These are phyloP conservation scores for Melitaea cinxia DNA, from an alignment of 1,140 invertebrate species.

Conservation along the genomic window DNA sequence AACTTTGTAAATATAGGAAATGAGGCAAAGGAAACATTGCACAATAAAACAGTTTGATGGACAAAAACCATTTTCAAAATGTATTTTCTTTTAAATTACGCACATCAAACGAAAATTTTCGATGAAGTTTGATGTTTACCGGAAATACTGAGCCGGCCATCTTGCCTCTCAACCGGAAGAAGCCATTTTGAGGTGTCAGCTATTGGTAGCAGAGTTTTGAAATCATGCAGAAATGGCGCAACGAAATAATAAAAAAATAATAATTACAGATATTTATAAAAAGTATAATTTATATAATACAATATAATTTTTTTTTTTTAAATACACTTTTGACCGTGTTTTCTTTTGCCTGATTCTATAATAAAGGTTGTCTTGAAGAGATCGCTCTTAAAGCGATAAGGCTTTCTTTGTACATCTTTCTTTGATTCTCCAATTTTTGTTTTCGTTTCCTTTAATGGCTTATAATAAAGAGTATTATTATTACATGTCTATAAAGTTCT, in stretches of 20 bases:
- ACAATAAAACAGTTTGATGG: conserved; percentile 4
- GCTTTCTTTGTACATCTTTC: too few relatives aligned
- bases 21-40: neutral
- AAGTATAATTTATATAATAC: too few relatives aligned
- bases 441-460: too few relatives aligned
- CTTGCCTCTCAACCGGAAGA: conserved; percentile 65
- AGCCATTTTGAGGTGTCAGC: conserved; percentile 71
- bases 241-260: neutral
- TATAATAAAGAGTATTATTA: too few relatives aligned
- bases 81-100: conserved; percentile 36
- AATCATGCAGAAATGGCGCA: conserved; percentile 41
- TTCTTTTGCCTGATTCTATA: too few relatives aligned
- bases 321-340: too few relatives aligned
- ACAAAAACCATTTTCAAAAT: conserved; percentile 28
- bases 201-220: conserved; percentile 54
- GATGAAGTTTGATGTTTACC: conserved; percentile 57
- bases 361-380: too few relatives aligned
- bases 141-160: conserved; percentile 64
- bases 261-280: neutral
- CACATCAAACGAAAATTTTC: conserved; percentile 58
- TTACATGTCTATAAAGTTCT: conserved; percentile 30
- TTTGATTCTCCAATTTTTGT: too few relatives aligned
- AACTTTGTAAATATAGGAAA: neutral
- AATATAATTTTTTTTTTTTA: too few relatives aligned
- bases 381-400: too few relatives aligned